Evolutionary conservation across 1,140 invertebrate species (phyloP).

Genomic region (Bombus superbus): DNA sequence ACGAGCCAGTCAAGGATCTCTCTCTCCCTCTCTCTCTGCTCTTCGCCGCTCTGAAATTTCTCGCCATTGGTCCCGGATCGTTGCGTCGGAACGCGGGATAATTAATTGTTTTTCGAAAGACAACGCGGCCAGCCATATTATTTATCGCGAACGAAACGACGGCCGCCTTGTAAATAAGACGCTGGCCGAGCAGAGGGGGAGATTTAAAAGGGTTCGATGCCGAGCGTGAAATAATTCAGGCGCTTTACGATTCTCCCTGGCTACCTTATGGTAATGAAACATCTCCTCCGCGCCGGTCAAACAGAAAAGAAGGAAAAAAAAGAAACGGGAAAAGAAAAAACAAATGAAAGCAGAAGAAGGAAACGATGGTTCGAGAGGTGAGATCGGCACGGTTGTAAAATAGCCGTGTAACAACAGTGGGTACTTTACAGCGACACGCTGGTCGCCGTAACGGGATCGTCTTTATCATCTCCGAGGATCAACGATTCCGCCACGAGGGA

Average conservation of each 20-base stretch:
- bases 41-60: slow-evolving; percentile 57
- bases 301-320: not conserved
- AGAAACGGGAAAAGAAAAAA: not conserved
- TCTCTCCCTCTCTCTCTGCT: too few species aligned
- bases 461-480: slow-evolving; percentile 32
- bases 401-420: slow-evolving; percentile 15
- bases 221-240: slow-evolving; percentile 29
- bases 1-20: slow-evolving; percentile 18
- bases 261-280: slow-evolving; percentile 32
- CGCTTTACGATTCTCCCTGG: slow-evolving; percentile 24
- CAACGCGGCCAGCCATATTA: slow-evolving; percentile 7
- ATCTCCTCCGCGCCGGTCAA: not conserved
- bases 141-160: slow-evolving; percentile 30
- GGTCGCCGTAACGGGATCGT: slow-evolving; percentile 21
- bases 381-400: slow-evolving; percentile 22
- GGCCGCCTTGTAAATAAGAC: slow-evolving; percentile 1
- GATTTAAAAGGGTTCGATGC: slow-evolving; percentile 26
- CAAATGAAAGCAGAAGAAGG: not conserved
- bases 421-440: not conserved
- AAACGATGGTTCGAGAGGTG: not conserved
- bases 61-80: slow-evolving; percentile 63
- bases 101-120: slow-evolving; percentile 60
- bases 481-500: slow-evolving; percentile 8
- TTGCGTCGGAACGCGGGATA: slow-evolving; percentile 20
- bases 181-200: not conserved